Evolutionary conservation across 2,113 vertebrate genomes (phyloP).

Genomic region (Jacana jacana): DNA sequence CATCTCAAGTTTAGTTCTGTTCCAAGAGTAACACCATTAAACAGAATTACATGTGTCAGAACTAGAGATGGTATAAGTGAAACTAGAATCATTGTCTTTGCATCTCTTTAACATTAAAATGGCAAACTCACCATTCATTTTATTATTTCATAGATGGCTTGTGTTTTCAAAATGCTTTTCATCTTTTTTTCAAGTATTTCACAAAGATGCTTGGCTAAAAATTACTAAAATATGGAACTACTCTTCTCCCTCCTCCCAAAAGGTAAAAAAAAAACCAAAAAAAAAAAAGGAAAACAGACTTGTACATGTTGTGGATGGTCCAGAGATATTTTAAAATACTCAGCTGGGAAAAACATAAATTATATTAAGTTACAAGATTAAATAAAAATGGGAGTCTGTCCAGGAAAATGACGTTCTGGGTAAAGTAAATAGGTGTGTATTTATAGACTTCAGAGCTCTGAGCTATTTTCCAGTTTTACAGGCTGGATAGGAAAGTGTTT

Average conservation of each 20-base stretch:
- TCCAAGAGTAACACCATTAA: background rate
- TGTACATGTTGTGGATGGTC: background rate
- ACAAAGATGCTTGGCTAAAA: background rate
- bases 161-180: background rate
- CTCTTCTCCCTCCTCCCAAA: background rate
- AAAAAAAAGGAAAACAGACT: background rate
- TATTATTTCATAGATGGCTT: background rate
- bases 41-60: background rate
- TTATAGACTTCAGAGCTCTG: constrained; percentile 57
- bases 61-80: background rate
- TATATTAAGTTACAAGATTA: constrained; percentile 63
- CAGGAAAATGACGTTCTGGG: constrained; percentile 61
- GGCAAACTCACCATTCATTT: background rate
- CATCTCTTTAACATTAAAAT: background rate
- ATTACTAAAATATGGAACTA: background rate
- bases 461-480: constrained; percentile 49
- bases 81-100: background rate
- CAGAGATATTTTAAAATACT: constrained; percentile 47
- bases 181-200: background rate
- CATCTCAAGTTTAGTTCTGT: background rate
- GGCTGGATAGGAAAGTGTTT: constrained; percentile 47
- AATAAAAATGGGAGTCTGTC: constrained; percentile 57
- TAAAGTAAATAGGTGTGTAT: constrained; percentile 67
- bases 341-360: constrained; percentile 54
- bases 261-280: background rate